phyloP scores from a whole-genome alignment of 1,140 invertebrate genomes.

The Homalodisca vitripennis region DNA sequence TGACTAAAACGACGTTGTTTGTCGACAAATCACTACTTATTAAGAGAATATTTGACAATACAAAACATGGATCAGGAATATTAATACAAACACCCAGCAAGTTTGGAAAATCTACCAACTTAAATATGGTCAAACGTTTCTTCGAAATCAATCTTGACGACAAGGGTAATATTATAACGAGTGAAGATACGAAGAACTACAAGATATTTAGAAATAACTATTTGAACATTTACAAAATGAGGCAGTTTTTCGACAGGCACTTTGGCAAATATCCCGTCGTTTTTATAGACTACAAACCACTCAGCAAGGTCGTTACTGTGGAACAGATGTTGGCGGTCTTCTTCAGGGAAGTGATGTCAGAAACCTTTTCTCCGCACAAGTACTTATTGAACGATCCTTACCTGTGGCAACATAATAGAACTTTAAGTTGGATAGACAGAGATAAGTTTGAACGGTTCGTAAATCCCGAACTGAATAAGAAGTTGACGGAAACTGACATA shows the following conservation, averaged over 20 bases:
- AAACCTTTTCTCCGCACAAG: neutral
- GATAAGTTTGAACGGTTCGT: neutral
- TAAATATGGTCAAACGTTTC: conserved; percentile 16
- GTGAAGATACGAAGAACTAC: neutral
- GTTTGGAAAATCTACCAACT: conserved; percentile 10
- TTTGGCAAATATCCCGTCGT: conserved; percentile 6
- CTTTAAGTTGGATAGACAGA: conserved; percentile 1
- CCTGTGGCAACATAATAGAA: neutral
- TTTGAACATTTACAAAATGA: neutral
- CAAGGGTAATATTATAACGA: neutral
- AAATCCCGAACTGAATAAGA: neutral
- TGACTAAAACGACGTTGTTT: neutral
- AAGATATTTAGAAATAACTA: neutral
- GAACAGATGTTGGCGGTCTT: neutral
- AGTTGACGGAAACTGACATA: neutral
- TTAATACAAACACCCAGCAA: neutral
- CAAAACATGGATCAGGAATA: neutral
- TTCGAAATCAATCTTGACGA: conserved; percentile 1
- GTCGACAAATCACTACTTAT: conserved; percentile 7
- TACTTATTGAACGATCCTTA: neutral
- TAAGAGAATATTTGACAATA: neutral
- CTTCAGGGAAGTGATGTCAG: neutral
- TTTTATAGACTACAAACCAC: neutral
- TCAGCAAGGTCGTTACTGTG: neutral
- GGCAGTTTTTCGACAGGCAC: conserved; percentile 1